Percentiles rank a stretch among this genome's conserved stretches.
These are phyloP conservation scores for Bugula neritina DNA, from an alignment of 2,888 invertebrate genomes.

Conservation along the genomic window DNA sequence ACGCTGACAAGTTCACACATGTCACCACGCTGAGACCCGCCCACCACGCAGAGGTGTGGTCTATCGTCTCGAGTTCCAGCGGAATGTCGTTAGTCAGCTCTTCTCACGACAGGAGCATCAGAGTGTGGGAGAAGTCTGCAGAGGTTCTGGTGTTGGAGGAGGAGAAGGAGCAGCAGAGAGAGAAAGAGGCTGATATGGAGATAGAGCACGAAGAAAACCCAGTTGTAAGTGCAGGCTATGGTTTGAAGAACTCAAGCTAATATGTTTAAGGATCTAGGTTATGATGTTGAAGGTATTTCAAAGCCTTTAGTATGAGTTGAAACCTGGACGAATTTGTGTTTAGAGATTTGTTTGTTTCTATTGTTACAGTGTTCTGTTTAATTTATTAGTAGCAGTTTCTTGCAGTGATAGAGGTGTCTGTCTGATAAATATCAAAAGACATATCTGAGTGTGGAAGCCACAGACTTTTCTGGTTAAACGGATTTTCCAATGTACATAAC, in stretches of 20 bases:
- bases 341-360: no score
- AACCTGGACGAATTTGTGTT: neutral
- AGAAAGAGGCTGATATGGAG: conserved; percentile 64
- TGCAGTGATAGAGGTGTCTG: no score
- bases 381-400: no score
- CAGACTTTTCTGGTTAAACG: no score
- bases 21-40: conserved; percentile 64
- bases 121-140: conserved; percentile 76
- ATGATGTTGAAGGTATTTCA: no score
- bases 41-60: conserved; percentile 74
- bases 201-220: conserved; percentile 51
- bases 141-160: conserved; percentile 90
- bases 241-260: no score
- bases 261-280: no score
- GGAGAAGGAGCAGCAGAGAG: conserved; percentile 72
- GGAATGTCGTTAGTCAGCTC: conserved; percentile 65
- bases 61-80: conserved; percentile 70
- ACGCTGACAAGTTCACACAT: conserved; percentile 82
- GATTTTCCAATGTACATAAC: neutral
- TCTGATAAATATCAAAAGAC: no score
- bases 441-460: no score
- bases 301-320: no score
- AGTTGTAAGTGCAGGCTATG: conserved; percentile 50
- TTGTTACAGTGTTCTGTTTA: no score
- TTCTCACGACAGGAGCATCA: conserved; percentile 79